Base-by-base conservation (phyloP, 35 echinoderm and acorn worm genomes). In the Anneissia japonica region DNA sequence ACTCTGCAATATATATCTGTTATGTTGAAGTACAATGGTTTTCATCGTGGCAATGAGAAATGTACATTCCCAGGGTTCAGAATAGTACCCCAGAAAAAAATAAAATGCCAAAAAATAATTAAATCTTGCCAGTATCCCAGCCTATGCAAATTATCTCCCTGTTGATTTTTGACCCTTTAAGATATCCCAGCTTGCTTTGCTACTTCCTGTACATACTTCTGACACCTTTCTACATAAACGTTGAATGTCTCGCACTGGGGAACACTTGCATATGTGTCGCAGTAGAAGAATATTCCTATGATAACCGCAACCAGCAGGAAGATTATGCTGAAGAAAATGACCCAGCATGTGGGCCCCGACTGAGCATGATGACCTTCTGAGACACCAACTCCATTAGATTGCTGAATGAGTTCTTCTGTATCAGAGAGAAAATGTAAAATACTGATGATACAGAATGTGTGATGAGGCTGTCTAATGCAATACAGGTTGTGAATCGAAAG, bases 221-320 rank as follows among this genome's bases (percentile, higher is more conserved):
- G 76, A 32, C 31, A 11, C 33, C 33, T 16, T 5, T 35, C 23
- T 7, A 77, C 6, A 77, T 35, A 35, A 77, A 0, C 36, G 26
- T 64, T 64, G 51, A 64, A 64, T 64, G 21, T 26, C 26, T 64
- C 29, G 34, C 90, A 92, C 26, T 74, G 36, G 7, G 38, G 46
- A 29, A 79, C 45, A 0, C 75, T 35, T n/a, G 32, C 78, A 32
- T 93, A 45, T 35, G 64, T 85, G 28, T 89, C 82, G 30, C 87
- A 93, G 87, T 76, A 89, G 91, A 82, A 93, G 34, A 89, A 89
- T 35, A 85, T 72, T 80, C 87, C 91, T 14, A 93, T 36, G 4
- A 36, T 16, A 5, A 89, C 75, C 29, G 91, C 91, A 45, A 93
- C 37, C 36, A 93, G 45, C 6, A 75, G 19, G 30, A 93, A 29